These are phyloP conservation scores for Thaleichthys pacificus DNA, from an alignment of 2,797 vertebrate genomes.

Conservation along the genomic window DNA sequence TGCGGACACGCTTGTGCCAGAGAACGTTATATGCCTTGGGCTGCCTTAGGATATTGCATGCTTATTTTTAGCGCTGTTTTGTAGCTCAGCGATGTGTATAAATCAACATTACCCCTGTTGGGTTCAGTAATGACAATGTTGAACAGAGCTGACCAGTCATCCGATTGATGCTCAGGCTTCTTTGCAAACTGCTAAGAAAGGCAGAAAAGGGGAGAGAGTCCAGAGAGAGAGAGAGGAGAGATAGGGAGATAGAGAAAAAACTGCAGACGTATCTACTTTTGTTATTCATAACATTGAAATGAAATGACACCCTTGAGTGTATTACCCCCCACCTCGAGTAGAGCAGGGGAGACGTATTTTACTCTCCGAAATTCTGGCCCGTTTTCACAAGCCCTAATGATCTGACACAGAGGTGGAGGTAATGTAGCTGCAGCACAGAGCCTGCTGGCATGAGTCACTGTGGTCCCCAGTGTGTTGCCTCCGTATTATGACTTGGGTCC, in stretches of 20 bases:
- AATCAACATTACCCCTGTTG: constrained; percentile 72
- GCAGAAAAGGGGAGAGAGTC: constrained; percentile 60
- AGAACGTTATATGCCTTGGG: constrained; percentile 61
- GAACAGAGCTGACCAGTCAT: constrained; percentile 68
- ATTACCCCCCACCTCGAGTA: too few relatives aligned
- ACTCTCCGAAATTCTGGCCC: too few relatives aligned
- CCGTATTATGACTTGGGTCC: constrained; percentile 57
- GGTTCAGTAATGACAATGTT: constrained; percentile 66
- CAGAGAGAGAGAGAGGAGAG: constrained; percentile 34
- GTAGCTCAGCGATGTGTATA: constrained; percentile 70
- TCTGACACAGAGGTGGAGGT: background rate
- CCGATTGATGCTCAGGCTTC: constrained; percentile 53
- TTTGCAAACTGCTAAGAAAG: constrained; percentile 63
- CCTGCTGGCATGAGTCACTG: constrained; percentile 21
- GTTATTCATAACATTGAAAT: background rate
- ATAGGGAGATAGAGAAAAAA: constrained; percentile 49
- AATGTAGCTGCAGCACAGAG: background rate
- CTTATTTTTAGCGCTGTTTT: constrained; percentile 76
- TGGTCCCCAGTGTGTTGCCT: constrained; percentile 52
- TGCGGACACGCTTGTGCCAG: constrained; percentile 41
- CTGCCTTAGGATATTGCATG: constrained; percentile 53
- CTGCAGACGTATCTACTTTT: constrained; percentile 1
- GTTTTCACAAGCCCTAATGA: too few relatives aligned
- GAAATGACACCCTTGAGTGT: background rate
- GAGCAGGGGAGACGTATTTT: too few relatives aligned